Percentiles rank a stretch among this genome's conserved stretches.
Conservation (phyloP, 2,888 invertebrate species). For the Argynnis bischoffii region DNA sequence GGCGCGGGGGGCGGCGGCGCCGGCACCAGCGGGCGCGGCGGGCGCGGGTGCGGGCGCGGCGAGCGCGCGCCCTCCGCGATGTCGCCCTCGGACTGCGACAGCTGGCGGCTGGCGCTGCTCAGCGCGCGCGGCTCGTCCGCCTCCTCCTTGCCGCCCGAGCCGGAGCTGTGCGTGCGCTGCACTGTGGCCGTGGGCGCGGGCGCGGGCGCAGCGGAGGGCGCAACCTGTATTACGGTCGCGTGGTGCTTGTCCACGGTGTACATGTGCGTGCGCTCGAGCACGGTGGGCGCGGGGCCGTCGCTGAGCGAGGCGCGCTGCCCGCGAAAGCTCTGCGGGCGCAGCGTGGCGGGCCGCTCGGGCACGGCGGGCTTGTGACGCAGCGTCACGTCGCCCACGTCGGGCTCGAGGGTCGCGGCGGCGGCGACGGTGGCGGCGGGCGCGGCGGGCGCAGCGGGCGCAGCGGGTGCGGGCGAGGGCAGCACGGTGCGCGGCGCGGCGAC, state of each 20-base stretch:
- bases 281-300: slow-evolving; percentile 61
- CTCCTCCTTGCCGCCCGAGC: slow-evolving; percentile 71
- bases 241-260: slow-evolving; percentile 89
- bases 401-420: slow-evolving; percentile 61
- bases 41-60: slow-evolving; percentile 55
- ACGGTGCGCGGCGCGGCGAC: slow-evolving; percentile 75
- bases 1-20: slow-evolving; percentile 63
- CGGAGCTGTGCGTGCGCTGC: slow-evolving; percentile 75
- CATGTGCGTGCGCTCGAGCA: slow-evolving; percentile 86
- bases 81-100: slow-evolving; percentile 84
- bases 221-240: slow-evolving; percentile 86
- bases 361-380: slow-evolving; percentile 89
- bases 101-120: slow-evolving; percentile 67
- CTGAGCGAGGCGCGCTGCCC: slow-evolving; percentile 62
- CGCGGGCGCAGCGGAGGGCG: slow-evolving; percentile 54
- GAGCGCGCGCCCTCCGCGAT: slow-evolving; percentile 78
- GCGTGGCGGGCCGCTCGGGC: slow-evolving; percentile 89
- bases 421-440: slow-evolving; percentile 79
- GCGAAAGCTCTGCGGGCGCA: slow-evolving; percentile 83
- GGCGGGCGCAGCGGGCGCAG: slow-evolving; percentile 76
- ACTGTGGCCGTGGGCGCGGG: slow-evolving; percentile 61
- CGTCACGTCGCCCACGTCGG: slow-evolving; percentile 76
- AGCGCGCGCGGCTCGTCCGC: slow-evolving; percentile 69
- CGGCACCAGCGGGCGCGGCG: slow-evolving; percentile 62
- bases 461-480: slow-evolving; percentile 51